Evolutionary conservation across 2,797 vertebrate genomes (phyloP).

Genomic region (Dallia pectoralis): DNA sequence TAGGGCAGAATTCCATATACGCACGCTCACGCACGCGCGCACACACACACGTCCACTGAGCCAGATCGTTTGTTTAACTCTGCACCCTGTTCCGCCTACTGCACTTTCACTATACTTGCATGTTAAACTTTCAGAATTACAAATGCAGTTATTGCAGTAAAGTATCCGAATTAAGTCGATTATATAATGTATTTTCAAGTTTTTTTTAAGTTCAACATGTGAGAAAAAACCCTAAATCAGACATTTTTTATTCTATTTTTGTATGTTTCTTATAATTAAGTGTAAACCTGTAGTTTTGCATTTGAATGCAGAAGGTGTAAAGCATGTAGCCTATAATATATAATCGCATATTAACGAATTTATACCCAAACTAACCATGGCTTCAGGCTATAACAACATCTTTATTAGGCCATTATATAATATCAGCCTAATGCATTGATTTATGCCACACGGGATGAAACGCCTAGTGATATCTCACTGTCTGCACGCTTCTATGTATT

Average conservation of each 20-base stretch:
- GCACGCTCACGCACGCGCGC: too few relatives aligned
- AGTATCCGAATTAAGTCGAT: neutral
- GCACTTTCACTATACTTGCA: neutral
- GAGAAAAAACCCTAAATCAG: too few relatives aligned
- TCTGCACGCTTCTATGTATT: neutral
- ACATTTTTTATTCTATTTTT: neutral
- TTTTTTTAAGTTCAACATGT: too few relatives aligned
- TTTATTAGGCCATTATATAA: neutral
- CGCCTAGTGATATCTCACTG: neutral
- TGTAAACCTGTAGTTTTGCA: neutral
- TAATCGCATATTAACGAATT: neutral
- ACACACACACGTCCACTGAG: too few relatives aligned
- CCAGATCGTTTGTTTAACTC: neutral
- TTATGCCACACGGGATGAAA: neutral
- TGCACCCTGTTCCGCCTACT: neutral
- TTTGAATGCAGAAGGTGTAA: neutral
- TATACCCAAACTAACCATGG: neutral
- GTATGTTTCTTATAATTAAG: neutral
- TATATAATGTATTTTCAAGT: neutral
- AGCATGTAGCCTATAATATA: neutral
- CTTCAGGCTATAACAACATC: neutral
- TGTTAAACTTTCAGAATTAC: neutral
- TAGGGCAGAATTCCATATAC: slow-evolving; percentile 40
- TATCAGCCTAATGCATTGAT: too few relatives aligned
- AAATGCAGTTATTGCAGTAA: neutral